Conservation (phyloP, 2,797 vertebrate species). For the Tinamus major region DNA sequence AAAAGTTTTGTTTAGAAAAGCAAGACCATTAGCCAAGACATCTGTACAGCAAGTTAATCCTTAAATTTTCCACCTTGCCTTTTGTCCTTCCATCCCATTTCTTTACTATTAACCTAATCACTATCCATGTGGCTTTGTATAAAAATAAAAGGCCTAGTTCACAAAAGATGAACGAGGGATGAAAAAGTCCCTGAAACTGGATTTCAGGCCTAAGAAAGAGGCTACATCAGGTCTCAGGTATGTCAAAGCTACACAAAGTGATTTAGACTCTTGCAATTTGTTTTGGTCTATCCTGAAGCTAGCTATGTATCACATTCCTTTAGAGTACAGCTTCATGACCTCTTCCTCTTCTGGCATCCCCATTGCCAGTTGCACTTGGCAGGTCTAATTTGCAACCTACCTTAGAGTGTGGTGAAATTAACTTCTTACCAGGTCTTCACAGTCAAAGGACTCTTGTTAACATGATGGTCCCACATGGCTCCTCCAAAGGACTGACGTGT, state of each 20-base stretch:
- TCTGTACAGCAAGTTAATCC: not conserved
- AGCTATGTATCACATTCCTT: not conserved
- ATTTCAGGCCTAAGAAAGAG: not conserved
- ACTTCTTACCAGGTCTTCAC: not conserved
- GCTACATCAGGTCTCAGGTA: not conserved
- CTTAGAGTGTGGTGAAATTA: not conserved
- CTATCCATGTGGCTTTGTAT: not conserved
- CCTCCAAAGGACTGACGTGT: not conserved
- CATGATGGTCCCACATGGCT: not conserved
- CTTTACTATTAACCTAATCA: not conserved
- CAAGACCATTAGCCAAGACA: not conserved
- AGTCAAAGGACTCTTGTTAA: not conserved
- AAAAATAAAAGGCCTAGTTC: not conserved
- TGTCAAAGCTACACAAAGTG: not conserved
- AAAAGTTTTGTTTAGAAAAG: not conserved
- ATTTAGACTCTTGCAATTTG: not conserved
- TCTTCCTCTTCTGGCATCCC: not conserved
- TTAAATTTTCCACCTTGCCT: not conserved
- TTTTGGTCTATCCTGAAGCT: not conserved
- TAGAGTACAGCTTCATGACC: not conserved
- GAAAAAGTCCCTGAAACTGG: not conserved
- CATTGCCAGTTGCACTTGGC: not conserved
- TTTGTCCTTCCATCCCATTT: not conserved
- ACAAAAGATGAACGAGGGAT: not conserved
- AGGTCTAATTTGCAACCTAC: not conserved